Evolutionary conservation across 2,113 vertebrate species (phyloP).

Genomic region (Siphamia tubifer): DNA sequence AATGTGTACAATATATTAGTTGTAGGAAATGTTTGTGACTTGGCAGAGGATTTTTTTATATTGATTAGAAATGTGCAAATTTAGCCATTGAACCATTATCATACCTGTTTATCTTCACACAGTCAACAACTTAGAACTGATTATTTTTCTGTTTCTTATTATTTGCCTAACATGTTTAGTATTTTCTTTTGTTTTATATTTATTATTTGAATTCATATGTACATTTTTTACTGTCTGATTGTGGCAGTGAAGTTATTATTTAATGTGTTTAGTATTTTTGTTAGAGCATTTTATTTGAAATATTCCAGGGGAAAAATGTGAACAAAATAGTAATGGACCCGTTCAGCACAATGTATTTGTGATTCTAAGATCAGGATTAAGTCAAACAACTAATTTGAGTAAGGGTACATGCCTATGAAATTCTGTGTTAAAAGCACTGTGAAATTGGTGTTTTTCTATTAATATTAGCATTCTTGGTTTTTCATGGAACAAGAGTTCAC

Average conservation of each 20-base stretch:
- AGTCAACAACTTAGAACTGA: too few species aligned
- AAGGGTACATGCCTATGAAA: not conserved
- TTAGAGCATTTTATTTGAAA: too few species aligned
- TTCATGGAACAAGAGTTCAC: conserved; percentile 8
- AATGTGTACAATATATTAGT: not conserved
- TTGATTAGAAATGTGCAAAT: not conserved
- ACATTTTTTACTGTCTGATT: too few species aligned
- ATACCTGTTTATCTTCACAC: too few species aligned
- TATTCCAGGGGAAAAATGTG: too few species aligned
- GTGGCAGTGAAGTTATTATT: too few species aligned
- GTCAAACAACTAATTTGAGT: conserved; percentile 1
- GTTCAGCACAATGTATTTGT: conserved; percentile 38
- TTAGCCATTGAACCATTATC: too few species aligned
- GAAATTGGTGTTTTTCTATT: conserved; percentile 29
- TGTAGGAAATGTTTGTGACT: not conserved
- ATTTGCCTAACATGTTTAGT: not conserved
- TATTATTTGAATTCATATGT: not conserved
- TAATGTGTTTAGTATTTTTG: too few species aligned
- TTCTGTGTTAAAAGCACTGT: conserved; percentile 24
- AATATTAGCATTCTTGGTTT: conserved; percentile 13
- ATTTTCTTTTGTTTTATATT: not conserved
- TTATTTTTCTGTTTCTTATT: not conserved
- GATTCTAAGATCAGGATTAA: conserved; percentile 32
- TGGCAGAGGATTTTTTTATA: not conserved
- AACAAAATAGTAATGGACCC: too few species aligned